These are phyloP conservation scores for Gouania willdenowi DNA, from an alignment of 2,797 vertebrate genomes.

Conservation along the genomic window DNA sequence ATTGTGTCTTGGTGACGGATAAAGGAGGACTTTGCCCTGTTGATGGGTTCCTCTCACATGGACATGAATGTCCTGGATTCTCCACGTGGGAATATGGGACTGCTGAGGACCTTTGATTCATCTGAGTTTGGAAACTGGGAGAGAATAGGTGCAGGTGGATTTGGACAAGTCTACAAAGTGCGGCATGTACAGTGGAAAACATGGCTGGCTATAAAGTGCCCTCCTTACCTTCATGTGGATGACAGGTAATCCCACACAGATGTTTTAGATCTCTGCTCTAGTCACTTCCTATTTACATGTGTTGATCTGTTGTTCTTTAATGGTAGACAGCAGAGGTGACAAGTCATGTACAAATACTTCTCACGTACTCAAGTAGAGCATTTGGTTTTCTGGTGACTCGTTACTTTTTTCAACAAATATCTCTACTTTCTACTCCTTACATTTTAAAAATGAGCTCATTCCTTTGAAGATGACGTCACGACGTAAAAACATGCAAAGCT, in stretches of 20 bases:
- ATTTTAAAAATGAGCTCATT: too few relatives aligned
- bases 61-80: slow-evolving; percentile 81
- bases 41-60: slow-evolving; percentile 36
- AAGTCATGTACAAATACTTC: too few relatives aligned
- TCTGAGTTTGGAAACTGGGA: slow-evolving; percentile 90
- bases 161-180: slow-evolving; percentile 97
- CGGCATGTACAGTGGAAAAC: slow-evolving; percentile 97
- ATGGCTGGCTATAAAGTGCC: slow-evolving; percentile 96
- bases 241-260: slow-evolving; percentile 87
- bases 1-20: slow-evolving; percentile 37
- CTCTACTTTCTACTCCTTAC: too few relatives aligned
- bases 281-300: too few relatives aligned
- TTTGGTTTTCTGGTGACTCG: too few relatives aligned
- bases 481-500: too few relatives aligned
- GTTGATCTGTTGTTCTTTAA: too few relatives aligned
- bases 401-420: too few relatives aligned
- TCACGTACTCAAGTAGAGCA: too few relatives aligned
- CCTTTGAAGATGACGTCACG: too few relatives aligned
- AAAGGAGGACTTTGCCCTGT: slow-evolving; percentile 34
- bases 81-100: slow-evolving; percentile 84
- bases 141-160: slow-evolving; percentile 95
- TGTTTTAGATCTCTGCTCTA: too few relatives aligned
- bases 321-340: too few relatives aligned
- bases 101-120: slow-evolving; percentile 88
- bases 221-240: slow-evolving; percentile 92